Conservation (phyloP, 2,888 invertebrate genomes). For the Zhengitettix transpicula region DNA sequence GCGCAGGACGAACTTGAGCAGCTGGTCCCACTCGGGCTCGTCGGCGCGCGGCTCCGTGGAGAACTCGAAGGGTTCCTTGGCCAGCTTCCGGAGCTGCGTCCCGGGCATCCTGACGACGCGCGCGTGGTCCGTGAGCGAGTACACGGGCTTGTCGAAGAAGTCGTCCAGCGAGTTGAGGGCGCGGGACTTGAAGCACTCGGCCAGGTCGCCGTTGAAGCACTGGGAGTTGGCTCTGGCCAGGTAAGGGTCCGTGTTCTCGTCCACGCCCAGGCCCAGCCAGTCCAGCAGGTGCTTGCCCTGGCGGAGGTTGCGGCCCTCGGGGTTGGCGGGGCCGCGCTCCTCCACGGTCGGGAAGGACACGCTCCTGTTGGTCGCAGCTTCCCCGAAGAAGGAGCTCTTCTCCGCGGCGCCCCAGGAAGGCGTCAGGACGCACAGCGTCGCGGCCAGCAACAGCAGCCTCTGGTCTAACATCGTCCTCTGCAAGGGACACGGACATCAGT, state of each 20-base stretch:
- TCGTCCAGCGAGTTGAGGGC: constrained; percentile 60
- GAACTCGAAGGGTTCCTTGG: constrained; percentile 56
- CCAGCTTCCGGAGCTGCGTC: constrained; percentile 47
- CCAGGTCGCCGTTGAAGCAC: constrained; percentile 63
- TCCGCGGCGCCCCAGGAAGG: too few species aligned
- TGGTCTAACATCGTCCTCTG: too few species aligned
- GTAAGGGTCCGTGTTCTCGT: constrained; percentile 58
- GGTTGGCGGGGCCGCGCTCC: neutral
- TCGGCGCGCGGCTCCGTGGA: constrained; percentile 51
- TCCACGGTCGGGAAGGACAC: neutral
- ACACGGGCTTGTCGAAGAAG: constrained; percentile 48
- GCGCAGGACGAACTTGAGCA: constrained; percentile 59
- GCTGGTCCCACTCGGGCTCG: constrained; percentile 66
- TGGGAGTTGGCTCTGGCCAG: constrained; percentile 54
- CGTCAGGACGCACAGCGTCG: too few species aligned
- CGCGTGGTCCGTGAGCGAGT: constrained; percentile 50
- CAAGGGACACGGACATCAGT: too few species aligned
- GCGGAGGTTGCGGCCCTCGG: constrained; percentile 19
- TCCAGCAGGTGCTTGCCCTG: constrained; percentile 56
- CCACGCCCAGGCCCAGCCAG: constrained; percentile 62
- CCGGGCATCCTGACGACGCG: constrained; percentile 51
- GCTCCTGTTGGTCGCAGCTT: too few species aligned
- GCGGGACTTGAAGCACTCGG: constrained; percentile 71
- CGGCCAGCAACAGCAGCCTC: too few species aligned
- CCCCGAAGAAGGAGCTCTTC: too few species aligned